Conservation (phyloP, 2,113 vertebrate species). For the Gambusia holbrooki region DNA sequence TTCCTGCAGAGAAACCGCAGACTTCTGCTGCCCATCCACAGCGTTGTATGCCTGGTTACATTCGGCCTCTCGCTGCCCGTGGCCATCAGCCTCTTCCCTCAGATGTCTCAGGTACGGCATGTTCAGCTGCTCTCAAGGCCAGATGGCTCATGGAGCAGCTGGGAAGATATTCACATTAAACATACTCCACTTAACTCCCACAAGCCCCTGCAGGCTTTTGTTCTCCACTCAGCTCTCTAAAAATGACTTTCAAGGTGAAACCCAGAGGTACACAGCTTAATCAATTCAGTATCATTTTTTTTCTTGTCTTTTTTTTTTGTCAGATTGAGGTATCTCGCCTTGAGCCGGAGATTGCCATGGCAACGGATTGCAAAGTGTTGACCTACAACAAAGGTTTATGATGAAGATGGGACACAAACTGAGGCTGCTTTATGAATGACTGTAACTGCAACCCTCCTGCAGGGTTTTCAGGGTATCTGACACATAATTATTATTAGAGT, state of each 20-base stretch:
- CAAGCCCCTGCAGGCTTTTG: constrained; percentile 3
- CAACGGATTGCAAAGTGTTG: constrained; percentile 90
- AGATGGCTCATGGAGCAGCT: constrained; percentile 57
- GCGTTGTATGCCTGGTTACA: constrained; percentile 93
- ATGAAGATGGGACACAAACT: constrained; percentile 42
- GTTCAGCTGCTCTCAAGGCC: constrained; percentile 18
- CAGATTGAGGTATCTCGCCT: constrained; percentile 93
- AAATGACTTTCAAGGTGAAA: constrained; percentile 26
- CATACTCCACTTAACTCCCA: constrained; percentile 44
- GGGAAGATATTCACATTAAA: constrained; percentile 56
- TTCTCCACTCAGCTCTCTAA: constrained; percentile 24
- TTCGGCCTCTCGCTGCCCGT: constrained; percentile 95
- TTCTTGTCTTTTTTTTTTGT: not conserved
- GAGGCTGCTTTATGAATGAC: constrained; percentile 18
- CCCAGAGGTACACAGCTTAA: not conserved
- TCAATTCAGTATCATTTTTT: constrained; percentile 11
- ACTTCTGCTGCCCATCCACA: constrained; percentile 92
- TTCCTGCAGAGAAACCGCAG: constrained; percentile 88
- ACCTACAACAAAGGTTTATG: constrained; percentile 97
- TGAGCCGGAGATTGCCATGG: constrained; percentile 93
- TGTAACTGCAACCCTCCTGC: constrained; percentile 6
- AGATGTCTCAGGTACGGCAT: constrained; percentile 93
- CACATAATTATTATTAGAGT: constrained; percentile 10
- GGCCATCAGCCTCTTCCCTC: constrained; percentile 98
- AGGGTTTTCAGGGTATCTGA: constrained; percentile 11